These are phyloP conservation scores for Daubentonia madagascariensis DNA, from an alignment of 2,113 vertebrate genomes.

Conservation along the genomic window DNA sequence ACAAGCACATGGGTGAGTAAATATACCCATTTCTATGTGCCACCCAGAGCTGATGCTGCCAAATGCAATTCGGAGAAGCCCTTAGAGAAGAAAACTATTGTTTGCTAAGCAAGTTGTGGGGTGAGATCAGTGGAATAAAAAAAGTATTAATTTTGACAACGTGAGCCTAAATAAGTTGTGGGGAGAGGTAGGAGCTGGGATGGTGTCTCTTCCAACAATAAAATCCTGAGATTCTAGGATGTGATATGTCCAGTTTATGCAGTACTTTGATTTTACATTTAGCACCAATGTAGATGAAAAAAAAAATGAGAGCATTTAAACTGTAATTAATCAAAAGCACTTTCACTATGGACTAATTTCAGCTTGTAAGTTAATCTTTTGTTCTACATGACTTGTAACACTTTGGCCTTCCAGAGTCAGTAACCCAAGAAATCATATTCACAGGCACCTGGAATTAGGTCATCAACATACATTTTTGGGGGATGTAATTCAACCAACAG, in stretches of 20 bases:
- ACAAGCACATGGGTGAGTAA: not conserved
- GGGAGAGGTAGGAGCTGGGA: not conserved
- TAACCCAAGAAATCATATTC: not conserved
- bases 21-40: not conserved
- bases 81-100: not conserved
- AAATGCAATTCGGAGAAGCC: not conserved
- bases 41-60: not conserved
- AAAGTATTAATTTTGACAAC: not conserved
- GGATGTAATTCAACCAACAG: not conserved
- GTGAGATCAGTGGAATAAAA: not conserved
- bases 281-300: conserved; percentile 32
- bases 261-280: not conserved
- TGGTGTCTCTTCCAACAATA: not conserved
- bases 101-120: not conserved
- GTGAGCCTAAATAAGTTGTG: too few species aligned
- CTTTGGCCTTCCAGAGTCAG: not conserved
- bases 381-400: fast-evolving
- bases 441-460: not conserved
- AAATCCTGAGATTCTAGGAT: not conserved
- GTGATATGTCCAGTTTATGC: not conserved
- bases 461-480: not conserved
- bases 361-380: fast-evolving
- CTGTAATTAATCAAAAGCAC: not conserved
- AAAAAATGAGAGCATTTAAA: conserved; percentile 51
- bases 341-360: not conserved